Conservation (phyloP, 2,113 vertebrate species). For the Mormoops blainvillei region DNA sequence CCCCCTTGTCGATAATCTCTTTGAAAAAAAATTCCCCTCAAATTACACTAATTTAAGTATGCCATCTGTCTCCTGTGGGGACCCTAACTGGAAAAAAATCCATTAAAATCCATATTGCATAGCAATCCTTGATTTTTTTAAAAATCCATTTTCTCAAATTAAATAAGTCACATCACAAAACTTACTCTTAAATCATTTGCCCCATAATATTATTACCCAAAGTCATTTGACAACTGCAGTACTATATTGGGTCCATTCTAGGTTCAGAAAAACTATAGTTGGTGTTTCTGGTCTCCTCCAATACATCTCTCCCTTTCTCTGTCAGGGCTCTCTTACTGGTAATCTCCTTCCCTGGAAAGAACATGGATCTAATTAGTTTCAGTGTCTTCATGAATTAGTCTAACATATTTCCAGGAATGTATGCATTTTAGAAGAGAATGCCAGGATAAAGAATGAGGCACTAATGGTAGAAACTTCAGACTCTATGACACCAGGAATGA, state of each 20-base stretch:
- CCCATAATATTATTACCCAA: background rate
- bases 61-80: conserved; percentile 49
- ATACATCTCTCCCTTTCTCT: background rate
- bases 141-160: conserved; percentile 30
- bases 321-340: background rate
- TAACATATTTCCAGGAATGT: background rate
- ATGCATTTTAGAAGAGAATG: conserved; percentile 16
- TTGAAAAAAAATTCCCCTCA: conserved; percentile 43
- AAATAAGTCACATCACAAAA: background rate
- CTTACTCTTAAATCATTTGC: background rate
- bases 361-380: background rate
- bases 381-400: background rate
- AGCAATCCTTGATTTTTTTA: conserved; percentile 14
- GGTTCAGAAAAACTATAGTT: background rate
- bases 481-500: background rate
- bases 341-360: background rate
- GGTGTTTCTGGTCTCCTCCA: background rate
- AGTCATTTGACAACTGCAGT: background rate
- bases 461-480: background rate
- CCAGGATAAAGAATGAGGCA: background rate
- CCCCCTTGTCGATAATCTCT: background rate
- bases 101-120: conserved; percentile 56
- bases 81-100: conserved; percentile 36
- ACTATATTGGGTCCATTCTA: background rate
- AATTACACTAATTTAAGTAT: conserved; percentile 48